Evolutionary conservation across 2,888 invertebrate species (phyloP), one percentile per base, ranked within the genome.

Genomic region (Myopa testacea): DNA sequence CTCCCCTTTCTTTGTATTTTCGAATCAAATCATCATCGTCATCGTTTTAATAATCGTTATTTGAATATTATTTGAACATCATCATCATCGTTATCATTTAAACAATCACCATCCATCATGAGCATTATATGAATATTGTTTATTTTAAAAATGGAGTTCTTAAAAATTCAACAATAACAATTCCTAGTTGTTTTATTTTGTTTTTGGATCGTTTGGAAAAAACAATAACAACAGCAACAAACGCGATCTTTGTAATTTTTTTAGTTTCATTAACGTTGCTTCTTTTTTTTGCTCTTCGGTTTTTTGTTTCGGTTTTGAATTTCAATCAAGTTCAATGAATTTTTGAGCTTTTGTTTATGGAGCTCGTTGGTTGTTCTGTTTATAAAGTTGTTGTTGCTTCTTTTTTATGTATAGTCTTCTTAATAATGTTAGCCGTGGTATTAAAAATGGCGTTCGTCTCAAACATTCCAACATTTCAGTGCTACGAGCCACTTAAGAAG

Each of bases 261-360:
- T 37, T 38, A 34, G 16, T 65, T 65, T 65, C 8, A 34, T 65
- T 65, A 65, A 34, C 65, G 65, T 38, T 65, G 8, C 34, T 52
- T 70, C 34, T 19, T 52, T 70, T 70, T 52, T n/a, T 52, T 12
- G n/a, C 10, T 26, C 14, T 71, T 71, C 34, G 37, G 3, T 65
- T 65, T 71, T 8, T 2, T 37, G 38, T 58, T 52, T 26, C 26
- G 55, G 71, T 58, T 52, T 55, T 37, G 71, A 71, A 71, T 71
- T 71, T 71, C 55, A 71, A 71, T 71, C 37, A 38, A 71, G 71
- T 71, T 71, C 71, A 71, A 58, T 58, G 71, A 14, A 71, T 71
- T 71, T 55, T 58, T 52, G 26, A 71, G 58, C 71, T 26, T 55
- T 71, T 55, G 34, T 52, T 71, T 52, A 71, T 52, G 34, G 16